Conservation (phyloP, 2,797 vertebrate genomes). For the Mormyrops attenuatus region DNA sequence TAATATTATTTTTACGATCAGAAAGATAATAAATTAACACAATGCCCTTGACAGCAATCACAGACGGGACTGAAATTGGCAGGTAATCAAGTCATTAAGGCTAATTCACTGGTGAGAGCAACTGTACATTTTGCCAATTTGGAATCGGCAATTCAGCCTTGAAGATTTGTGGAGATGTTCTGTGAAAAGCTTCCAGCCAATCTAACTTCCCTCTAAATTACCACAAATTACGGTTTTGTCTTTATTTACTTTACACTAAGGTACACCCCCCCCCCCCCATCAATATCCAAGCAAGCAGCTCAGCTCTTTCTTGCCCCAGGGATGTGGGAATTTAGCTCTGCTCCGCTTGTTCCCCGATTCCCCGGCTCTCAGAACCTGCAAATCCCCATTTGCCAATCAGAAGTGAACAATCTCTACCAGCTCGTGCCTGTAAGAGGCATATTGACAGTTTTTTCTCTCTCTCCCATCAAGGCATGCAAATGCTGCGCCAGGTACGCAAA, state of each 20-base stretch:
- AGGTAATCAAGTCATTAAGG: conserved; percentile 9
- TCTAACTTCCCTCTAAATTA: not conserved
- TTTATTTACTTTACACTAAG: not conserved
- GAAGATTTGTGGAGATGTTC: not conserved
- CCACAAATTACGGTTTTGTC: not conserved
- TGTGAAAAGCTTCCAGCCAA: not conserved
- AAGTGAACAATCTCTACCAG: not conserved
- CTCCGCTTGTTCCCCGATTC: not conserved
- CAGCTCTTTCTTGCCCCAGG: not conserved
- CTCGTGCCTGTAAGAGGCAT: not conserved
- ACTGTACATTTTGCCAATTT: not conserved
- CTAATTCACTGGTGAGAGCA: conserved; percentile 11
- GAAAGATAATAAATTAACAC: conserved; percentile 21
- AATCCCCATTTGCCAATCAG: not conserved
- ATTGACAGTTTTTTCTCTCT: not conserved
- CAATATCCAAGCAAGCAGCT: not conserved
- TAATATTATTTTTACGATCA: conserved; percentile 10
- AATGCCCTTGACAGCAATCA: conserved; percentile 11
- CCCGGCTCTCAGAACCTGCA: not conserved
- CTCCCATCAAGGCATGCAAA: not conserved
- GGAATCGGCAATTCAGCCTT: not conserved
- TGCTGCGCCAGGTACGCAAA: not conserved
- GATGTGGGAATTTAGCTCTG: not conserved
- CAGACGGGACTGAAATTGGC: not conserved
- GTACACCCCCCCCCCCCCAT: not conserved